Evolutionary conservation across 2,797 vertebrate species (phyloP).

Genomic region (Otolemur crassicaudatus): DNA sequence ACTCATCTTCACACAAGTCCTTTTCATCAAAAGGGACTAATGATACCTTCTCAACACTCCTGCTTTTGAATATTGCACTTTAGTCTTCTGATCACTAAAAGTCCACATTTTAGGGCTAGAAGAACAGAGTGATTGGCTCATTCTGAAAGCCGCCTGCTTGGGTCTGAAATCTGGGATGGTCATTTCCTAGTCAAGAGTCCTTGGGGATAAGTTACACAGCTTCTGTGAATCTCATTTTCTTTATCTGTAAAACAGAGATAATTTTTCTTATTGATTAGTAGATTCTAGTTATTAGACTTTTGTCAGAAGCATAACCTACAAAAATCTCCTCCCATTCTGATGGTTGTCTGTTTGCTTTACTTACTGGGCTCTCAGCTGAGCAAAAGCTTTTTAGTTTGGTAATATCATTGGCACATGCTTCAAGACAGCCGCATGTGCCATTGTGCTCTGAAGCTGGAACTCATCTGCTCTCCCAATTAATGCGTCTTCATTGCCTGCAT

Average conservation of each 20-base stretch:
- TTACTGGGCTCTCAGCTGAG: no score
- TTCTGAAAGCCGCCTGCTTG: background rate
- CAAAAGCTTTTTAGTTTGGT: background rate
- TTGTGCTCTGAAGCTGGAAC: background rate
- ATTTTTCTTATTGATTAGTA: no score
- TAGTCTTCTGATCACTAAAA: background rate
- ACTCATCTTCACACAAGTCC: background rate
- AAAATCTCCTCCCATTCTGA: no score
- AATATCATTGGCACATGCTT: background rate
- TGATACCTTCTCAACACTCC: background rate
- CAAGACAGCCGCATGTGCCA: background rate
- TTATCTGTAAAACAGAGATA: background rate
- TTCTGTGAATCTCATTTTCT: background rate
- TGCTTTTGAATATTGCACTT: background rate
- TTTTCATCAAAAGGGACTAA: constrained; percentile 3
- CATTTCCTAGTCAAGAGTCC: background rate
- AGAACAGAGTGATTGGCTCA: background rate
- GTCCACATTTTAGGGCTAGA: background rate
- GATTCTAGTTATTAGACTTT: no score
- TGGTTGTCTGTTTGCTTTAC: no score
- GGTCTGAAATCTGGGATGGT: background rate
- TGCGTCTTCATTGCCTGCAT: no score
- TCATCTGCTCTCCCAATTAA: background rate
- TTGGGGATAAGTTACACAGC: background rate
- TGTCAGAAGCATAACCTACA: no score